These are phyloP conservation scores for Alectura lathami DNA, from an alignment of 2,113 vertebrate species.

Conservation along the genomic window DNA sequence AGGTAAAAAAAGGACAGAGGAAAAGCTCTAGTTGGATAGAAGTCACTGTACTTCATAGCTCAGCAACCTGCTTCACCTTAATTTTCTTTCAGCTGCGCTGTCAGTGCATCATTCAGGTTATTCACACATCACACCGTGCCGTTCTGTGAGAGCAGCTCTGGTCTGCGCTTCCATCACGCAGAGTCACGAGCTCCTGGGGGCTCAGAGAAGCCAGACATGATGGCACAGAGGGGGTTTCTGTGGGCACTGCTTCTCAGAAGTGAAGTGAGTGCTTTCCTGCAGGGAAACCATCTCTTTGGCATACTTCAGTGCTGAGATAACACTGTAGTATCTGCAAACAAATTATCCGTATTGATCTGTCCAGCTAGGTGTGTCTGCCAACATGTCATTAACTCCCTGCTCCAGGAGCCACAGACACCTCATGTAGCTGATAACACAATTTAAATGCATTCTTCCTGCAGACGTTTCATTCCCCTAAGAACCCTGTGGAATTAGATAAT, in stretches of 20 bases:
- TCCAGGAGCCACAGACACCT: neutral
- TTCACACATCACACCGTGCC: neutral
- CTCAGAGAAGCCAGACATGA: neutral
- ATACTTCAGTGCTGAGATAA: neutral
- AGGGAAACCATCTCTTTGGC: neutral
- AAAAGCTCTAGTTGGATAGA: neutral
- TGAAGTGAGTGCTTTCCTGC: neutral
- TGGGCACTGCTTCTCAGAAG: neutral
- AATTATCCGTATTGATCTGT: constrained; percentile 5
- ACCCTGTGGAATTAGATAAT: neutral
- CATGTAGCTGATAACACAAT: neutral
- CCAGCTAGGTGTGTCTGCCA: neutral
- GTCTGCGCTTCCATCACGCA: rapidly evolving
- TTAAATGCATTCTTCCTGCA: neutral
- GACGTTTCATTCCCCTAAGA: neutral
- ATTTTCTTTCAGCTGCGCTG: neutral
- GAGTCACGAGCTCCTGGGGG: neutral
- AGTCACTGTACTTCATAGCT: neutral
- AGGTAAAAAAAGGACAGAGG: neutral
- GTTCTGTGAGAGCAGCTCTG: neutral
- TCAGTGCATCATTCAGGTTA: neutral
- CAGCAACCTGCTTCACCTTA: neutral
- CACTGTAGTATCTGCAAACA: neutral
- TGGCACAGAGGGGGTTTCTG: neutral
- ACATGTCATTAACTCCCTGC: constrained; percentile 9